phyloP scores from a whole-genome alignment of 92 coral and sea anemone species.

The Phenganax subtilis region DNA sequence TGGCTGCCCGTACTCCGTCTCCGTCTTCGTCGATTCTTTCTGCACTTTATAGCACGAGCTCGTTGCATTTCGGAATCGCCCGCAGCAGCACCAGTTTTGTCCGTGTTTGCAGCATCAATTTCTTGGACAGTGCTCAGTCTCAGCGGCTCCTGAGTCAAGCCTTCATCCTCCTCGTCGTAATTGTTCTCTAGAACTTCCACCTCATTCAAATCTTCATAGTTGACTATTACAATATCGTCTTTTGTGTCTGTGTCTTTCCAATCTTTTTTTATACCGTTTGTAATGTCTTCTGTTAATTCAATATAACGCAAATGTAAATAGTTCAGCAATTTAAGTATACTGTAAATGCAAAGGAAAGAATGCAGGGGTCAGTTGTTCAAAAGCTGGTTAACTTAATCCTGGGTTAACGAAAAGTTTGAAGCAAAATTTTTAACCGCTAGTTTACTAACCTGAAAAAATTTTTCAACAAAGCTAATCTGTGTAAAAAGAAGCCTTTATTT shows the following conservation, averaged over 20 bases:
- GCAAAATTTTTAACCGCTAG: too few species aligned
- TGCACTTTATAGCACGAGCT: constrained; percentile 45
- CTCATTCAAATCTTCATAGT: constrained; percentile 35
- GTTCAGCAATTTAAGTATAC: too few species aligned
- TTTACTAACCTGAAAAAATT: too few species aligned
- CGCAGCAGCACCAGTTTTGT: constrained; percentile 4
- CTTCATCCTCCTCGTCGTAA: constrained; percentile 37
- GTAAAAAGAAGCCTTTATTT: too few species aligned
- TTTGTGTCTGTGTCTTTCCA: neutral
- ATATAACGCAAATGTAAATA: neutral
- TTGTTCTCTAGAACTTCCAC: constrained; percentile 36
- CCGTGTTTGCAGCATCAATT: constrained; percentile 9
- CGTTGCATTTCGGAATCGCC: constrained; percentile 40
- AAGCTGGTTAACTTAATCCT: too few species aligned
- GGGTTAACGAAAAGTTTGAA: too few species aligned
- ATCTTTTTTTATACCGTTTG: neutral
- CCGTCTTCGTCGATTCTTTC: constrained; percentile 42
- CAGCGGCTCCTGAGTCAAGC: neutral
- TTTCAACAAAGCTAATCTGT: too few species aligned
- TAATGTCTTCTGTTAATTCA: neutral
- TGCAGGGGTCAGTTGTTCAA: too few species aligned
- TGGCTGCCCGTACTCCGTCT: constrained; percentile 47
- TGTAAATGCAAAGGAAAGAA: too few species aligned
- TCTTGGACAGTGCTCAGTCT: constrained; percentile 39
- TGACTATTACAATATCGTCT: constrained; percentile 18